Conservation (phyloP, 2,888 invertebrate species). For the Melanargia galathea region DNA sequence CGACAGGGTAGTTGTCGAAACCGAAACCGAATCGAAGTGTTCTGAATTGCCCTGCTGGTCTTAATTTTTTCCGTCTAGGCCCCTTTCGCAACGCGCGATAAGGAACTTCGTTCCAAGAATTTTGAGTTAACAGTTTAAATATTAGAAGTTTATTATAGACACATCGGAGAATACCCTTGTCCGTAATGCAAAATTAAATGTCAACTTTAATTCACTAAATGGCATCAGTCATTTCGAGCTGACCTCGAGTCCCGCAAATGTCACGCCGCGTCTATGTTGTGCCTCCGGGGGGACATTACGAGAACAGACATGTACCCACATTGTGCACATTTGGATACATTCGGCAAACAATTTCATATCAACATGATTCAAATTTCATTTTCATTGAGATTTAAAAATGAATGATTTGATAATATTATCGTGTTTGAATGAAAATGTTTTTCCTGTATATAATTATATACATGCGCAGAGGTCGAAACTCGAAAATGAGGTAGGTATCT, state of each 20-base stretch:
- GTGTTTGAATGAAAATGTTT: background rate
- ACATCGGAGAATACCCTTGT: conserved; percentile 13
- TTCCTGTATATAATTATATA: no score
- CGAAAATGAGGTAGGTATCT: no score
- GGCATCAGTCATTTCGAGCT: conserved; percentile 20
- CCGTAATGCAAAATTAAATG: conserved; percentile 19
- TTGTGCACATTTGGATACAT: background rate
- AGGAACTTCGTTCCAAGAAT: no score
- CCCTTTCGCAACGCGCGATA: no score
- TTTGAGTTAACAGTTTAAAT: no score
- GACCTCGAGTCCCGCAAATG: conserved; percentile 14
- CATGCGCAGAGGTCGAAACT: no score
- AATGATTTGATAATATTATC: no score
- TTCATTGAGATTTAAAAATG: background rate
- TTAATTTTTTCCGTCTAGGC: no score
- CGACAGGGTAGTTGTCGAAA: no score
- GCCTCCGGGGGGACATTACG: background rate
- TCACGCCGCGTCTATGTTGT: conserved; percentile 1
- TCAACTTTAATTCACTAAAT: conserved; percentile 20
- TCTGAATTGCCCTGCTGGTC: no score
- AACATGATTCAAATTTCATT: background rate
- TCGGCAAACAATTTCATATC: background rate
- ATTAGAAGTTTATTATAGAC: no score
- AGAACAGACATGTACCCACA: background rate
- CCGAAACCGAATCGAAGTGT: no score